These are phyloP conservation scores for Hipposideros larvatus DNA, from an alignment of 2,797 vertebrate species.

Conservation along the genomic window DNA sequence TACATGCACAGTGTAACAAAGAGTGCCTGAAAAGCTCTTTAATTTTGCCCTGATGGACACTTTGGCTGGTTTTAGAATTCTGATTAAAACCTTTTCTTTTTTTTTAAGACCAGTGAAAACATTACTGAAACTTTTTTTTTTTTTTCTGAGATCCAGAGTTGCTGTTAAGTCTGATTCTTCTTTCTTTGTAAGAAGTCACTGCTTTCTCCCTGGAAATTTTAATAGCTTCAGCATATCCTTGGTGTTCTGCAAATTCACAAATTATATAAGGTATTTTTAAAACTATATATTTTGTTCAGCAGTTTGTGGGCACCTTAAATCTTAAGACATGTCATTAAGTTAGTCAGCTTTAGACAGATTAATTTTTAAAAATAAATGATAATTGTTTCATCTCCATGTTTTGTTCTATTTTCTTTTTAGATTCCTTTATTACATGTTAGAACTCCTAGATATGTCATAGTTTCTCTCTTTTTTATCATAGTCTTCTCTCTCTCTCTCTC, in stretches of 20 bases:
- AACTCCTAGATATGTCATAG: neutral
- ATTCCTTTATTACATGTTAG: neutral
- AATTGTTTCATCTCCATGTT: neutral
- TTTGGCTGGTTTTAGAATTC: slow-evolving; percentile 44
- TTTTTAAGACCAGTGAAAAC: neutral
- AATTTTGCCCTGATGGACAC: neutral
- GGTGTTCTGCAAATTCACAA: neutral
- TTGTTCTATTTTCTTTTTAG: neutral
- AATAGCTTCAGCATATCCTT: neutral
- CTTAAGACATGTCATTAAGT: neutral
- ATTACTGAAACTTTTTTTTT: slow-evolving; percentile 44
- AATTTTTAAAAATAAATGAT: neutral
- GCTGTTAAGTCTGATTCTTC: neutral
- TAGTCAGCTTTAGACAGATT: neutral
- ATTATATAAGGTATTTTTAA: neutral
- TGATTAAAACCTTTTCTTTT: slow-evolving; percentile 14
- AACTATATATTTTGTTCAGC: neutral
- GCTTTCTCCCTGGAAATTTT: slow-evolving; percentile 36
- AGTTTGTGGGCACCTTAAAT: neutral
- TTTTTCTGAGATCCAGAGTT: slow-evolving; percentile 23
- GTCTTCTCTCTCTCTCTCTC: neutral
- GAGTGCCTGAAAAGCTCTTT: neutral
- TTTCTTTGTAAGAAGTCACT: slow-evolving; percentile 14
- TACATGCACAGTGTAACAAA: neutral
- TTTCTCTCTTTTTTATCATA: neutral